Evolutionary conservation across 2,113 vertebrate species (phyloP).

Genomic region (Albula glossodonta): DNA sequence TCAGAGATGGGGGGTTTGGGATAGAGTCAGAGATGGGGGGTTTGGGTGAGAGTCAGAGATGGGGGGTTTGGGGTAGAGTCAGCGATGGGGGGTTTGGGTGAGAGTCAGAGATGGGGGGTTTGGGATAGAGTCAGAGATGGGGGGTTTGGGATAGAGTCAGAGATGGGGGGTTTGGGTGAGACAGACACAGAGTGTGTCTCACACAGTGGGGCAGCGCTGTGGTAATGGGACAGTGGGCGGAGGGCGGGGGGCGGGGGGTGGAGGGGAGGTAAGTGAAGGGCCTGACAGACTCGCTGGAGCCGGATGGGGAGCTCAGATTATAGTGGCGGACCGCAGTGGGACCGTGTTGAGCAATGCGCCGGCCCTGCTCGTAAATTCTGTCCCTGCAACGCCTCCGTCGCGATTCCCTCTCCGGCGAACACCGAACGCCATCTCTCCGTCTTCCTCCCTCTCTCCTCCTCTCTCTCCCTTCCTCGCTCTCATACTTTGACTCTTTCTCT

Average conservation of each 20-base stretch:
- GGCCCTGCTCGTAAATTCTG: constrained; percentile 33
- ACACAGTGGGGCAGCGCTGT: too few relatives aligned
- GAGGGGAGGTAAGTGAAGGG: not conserved
- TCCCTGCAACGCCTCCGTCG: not conserved
- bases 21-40: constrained; percentile 1
- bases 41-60: constrained; percentile 8
- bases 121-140: too few relatives aligned
- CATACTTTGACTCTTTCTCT: constrained; percentile 38
- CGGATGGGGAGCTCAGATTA: constrained; percentile 35
- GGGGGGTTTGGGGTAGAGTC: too few relatives aligned
- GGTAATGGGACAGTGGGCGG: too few relatives aligned
- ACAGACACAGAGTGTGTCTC: too few relatives aligned
- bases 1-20: not conserved
- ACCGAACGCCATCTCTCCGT: not conserved
- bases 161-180: too few relatives aligned
- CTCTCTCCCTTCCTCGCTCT: constrained; percentile 27
- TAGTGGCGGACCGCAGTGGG: constrained; percentile 28
- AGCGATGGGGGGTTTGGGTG: too few relatives aligned
- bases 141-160: too few relatives aligned
- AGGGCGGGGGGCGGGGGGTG: not conserved
- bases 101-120: too few relatives aligned
- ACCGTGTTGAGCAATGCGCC: constrained; percentile 23
- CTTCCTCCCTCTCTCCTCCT: constrained; percentile 25
- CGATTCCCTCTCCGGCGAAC: not conserved
- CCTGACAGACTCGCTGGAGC: constrained; percentile 37